phyloP scores from a whole-genome alignment of 2,797 vertebrate species.

The Epinephelus malabaricus region DNA sequence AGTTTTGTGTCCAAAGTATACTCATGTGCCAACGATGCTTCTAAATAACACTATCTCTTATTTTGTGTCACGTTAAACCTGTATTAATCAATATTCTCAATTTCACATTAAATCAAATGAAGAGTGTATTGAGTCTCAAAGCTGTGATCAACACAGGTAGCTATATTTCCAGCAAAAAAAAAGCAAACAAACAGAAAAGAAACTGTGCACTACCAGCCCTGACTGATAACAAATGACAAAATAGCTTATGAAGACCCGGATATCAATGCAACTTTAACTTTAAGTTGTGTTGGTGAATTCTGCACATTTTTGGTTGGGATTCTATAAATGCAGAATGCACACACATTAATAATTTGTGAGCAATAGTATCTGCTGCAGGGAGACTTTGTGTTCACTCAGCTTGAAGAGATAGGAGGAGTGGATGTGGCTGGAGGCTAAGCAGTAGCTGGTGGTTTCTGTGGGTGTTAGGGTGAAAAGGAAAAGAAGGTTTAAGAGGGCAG shows the following conservation, averaged over 20 bases:
- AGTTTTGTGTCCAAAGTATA: neutral
- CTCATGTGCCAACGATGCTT: neutral
- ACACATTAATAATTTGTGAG: neutral
- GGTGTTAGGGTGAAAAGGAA: constrained; percentile 32
- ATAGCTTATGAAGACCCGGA: too few relatives aligned
- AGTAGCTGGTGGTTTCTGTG: constrained; percentile 9
- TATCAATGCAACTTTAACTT: neutral
- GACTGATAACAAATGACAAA: neutral
- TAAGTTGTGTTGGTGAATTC: neutral
- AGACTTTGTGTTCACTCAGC: constrained; percentile 2
- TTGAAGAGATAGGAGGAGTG: constrained; percentile 1
- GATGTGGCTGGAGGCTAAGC: constrained; percentile 10
- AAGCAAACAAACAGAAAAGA: too few relatives aligned
- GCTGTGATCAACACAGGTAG: neutral
- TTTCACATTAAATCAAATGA: neutral
- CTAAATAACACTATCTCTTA: neutral
- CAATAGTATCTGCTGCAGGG: constrained; percentile 5
- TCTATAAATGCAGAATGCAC: neutral
- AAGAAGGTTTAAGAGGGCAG: constrained; percentile 28
- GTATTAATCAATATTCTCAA: neutral
- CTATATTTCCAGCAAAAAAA: neutral
- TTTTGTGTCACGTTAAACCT: neutral
- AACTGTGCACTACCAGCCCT: neutral
- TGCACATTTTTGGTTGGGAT: constrained; percentile 6
- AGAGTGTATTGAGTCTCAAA: too few relatives aligned